phyloP scores from a whole-genome alignment of 2,888 invertebrate species.

The Gasteruption jaculator region DNA sequence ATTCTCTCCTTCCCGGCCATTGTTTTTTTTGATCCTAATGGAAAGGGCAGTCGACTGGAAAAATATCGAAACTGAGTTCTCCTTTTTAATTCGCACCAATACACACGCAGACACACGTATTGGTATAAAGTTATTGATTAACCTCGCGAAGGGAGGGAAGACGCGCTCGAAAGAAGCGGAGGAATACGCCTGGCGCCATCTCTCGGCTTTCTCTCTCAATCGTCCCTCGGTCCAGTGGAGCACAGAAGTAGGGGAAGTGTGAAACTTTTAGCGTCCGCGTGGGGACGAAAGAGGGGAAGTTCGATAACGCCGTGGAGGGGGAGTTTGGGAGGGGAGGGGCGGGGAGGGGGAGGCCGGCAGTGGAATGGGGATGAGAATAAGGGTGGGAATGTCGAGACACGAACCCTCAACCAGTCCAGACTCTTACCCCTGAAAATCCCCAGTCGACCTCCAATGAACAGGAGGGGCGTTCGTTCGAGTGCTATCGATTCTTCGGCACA shows the following conservation, averaged over 20 bases:
- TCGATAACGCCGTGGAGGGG: conserved; percentile 26
- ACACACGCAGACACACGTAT: no score
- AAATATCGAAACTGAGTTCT: no score
- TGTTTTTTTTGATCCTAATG: no score
- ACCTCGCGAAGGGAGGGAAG: background rate
- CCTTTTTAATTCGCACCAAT: no score
- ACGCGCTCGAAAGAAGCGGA: no score
- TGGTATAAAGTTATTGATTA: conserved; percentile 36
- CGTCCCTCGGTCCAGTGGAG: no score
- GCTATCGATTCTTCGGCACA: conserved; percentile 44
- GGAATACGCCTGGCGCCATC: conserved; percentile 45
- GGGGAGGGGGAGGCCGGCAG: conserved; percentile 16
- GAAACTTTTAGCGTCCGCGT: no score
- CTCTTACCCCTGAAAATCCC: conserved; percentile 29
- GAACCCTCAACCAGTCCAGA: conserved; percentile 35
- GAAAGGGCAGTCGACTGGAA: no score
- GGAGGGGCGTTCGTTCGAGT: conserved; percentile 30
- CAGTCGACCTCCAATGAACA: conserved; percentile 27
- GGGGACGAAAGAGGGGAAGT: conserved; percentile 14
- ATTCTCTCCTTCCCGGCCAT: no score
- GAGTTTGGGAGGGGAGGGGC: conserved; percentile 24
- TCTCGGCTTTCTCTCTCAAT: conserved; percentile 32
- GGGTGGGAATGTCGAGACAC: conserved; percentile 30
- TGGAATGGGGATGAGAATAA: conserved; percentile 21
- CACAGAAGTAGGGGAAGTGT: no score